Percentiles rank a stretch among this genome's conserved stretches.
phyloP scores from a whole-genome alignment of 2,888 invertebrate genomes.

The Taenaris catops region DNA sequence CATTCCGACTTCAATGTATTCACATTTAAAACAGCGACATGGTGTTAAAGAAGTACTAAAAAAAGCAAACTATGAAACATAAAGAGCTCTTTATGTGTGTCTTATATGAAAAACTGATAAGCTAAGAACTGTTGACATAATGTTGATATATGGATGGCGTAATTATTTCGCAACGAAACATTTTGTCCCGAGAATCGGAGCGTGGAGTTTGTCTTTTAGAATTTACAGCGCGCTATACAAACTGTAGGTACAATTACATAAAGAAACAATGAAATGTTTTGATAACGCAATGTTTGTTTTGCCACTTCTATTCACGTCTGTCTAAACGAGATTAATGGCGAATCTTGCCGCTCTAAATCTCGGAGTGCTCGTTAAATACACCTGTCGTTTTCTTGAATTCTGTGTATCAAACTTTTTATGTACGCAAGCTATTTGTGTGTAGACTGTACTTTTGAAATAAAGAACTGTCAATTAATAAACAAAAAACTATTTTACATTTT shows the following conservation, averaged over 20 bases:
- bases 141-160: slow-evolving; percentile 5
- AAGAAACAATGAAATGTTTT: slow-evolving; percentile 33
- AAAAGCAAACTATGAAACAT: too few relatives aligned
- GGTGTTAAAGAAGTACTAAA: too few relatives aligned
- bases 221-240: slow-evolving; percentile 8
- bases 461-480: too few relatives aligned
- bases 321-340: slow-evolving; percentile 70
- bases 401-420: slow-evolving; percentile 57
- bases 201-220: slow-evolving; percentile 7
- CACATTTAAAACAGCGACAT: too few relatives aligned
- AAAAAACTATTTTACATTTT: too few relatives aligned
- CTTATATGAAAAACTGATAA: slow-evolving; percentile 6
- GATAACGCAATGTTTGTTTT: slow-evolving; percentile 55
- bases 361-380: slow-evolving; percentile 68
- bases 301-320: slow-evolving; percentile 56
- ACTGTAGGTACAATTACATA: slow-evolving; percentile 16
- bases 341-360: slow-evolving; percentile 69
- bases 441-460: too few relatives aligned
- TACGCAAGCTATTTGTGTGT: slow-evolving; percentile 35
- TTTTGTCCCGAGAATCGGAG: slow-evolving; percentile 1
- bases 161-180: slow-evolving; percentile 5
- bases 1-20: too few relatives aligned
- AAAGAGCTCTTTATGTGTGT: slow-evolving; percentile 4
- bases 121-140: slow-evolving; percentile 6
- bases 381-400: slow-evolving; percentile 65